Conservation (phyloP, 2,113 vertebrate species). For the Boleophthalmus pectinirostris region DNA sequence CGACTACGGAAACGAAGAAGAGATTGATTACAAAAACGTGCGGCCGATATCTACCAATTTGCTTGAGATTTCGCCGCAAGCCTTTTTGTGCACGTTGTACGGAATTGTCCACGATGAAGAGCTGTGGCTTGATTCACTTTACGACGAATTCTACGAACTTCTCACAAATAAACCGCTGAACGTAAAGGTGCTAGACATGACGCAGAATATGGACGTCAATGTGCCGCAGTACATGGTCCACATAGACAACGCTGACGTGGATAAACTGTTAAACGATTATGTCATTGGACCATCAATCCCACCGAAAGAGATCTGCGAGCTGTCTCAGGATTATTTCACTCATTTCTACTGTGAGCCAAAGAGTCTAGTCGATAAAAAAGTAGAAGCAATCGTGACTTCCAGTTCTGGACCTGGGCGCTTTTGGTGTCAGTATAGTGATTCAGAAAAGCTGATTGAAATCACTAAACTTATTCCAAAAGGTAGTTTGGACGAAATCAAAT, state of each 20-base stretch:
- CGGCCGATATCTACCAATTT: constrained; percentile 72
- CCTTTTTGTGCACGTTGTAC: constrained; percentile 82
- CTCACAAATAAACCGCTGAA: constrained; percentile 73
- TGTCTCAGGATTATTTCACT: background rate
- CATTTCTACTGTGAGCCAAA: constrained; percentile 66
- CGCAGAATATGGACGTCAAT: constrained; percentile 22
- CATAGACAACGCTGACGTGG: constrained; percentile 71
- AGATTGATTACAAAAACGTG: constrained; percentile 64
- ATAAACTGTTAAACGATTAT: constrained; percentile 34
- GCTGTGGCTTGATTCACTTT: constrained; percentile 77
- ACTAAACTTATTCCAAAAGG: constrained; percentile 70
- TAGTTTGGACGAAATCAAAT: constrained; percentile 37
- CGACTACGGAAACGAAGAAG: constrained; percentile 83
- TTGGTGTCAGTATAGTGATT: constrained; percentile 81
- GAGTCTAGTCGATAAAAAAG: constrained; percentile 57
- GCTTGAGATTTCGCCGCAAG: constrained; percentile 74
- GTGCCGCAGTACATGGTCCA: constrained; percentile 77
- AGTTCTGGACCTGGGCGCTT: constrained; percentile 81
- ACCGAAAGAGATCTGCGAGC: background rate
- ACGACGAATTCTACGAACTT: constrained; percentile 76
- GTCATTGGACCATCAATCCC: background rate
- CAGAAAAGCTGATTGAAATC: constrained; percentile 67
- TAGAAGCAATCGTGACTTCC: constrained; percentile 74
- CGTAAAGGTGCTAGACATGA: constrained; percentile 68
- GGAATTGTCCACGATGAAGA: constrained; percentile 68